These are phyloP conservation scores for Chironex yamaguchii DNA, from an alignment of 30 jellyfish, hydroid and myxozoan genomes.

Conservation along the genomic window DNA sequence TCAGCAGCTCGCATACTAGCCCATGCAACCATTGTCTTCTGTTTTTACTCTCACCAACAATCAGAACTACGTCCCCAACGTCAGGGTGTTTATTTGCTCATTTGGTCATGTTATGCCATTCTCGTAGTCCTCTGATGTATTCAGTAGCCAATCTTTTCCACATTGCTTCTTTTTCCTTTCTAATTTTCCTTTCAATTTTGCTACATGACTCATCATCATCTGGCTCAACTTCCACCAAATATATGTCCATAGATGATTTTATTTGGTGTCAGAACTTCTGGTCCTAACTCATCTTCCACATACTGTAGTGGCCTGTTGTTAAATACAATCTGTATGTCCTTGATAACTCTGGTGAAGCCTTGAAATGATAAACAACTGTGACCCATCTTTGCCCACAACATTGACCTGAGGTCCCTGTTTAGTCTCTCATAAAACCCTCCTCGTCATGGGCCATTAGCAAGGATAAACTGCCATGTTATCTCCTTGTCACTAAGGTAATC, in stretches of 20 bases:
- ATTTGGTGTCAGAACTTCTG: neutral
- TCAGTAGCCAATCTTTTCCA: constrained; percentile 73
- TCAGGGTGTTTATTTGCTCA: no score
- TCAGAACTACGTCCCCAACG: constrained; percentile 37
- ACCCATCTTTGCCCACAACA: neutral
- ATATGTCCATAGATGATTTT: neutral
- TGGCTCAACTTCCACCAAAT: constrained; percentile 18
- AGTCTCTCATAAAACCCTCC: constrained; percentile 12
- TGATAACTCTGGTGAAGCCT: neutral
- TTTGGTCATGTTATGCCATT: no score
- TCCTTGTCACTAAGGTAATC: no score
- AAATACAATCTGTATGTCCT: neutral
- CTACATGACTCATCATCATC: constrained; percentile 35
- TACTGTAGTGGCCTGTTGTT: neutral
- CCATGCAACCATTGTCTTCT: constrained; percentile 36
- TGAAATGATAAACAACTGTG: neutral
- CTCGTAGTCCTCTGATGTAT: constrained; percentile 65
- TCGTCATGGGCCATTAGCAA: neutral
- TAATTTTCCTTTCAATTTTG: constrained; percentile 40
- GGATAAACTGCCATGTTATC: no score
- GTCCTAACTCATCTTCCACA: constrained; percentile 8
- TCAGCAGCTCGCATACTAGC: constrained; percentile 10
- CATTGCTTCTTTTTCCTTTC: constrained; percentile 42
- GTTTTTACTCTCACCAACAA: constrained; percentile 36
- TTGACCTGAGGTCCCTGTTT: neutral